phyloP scores from a whole-genome alignment of 2,888 invertebrate genomes.

The Morinoia aosen region DNA sequence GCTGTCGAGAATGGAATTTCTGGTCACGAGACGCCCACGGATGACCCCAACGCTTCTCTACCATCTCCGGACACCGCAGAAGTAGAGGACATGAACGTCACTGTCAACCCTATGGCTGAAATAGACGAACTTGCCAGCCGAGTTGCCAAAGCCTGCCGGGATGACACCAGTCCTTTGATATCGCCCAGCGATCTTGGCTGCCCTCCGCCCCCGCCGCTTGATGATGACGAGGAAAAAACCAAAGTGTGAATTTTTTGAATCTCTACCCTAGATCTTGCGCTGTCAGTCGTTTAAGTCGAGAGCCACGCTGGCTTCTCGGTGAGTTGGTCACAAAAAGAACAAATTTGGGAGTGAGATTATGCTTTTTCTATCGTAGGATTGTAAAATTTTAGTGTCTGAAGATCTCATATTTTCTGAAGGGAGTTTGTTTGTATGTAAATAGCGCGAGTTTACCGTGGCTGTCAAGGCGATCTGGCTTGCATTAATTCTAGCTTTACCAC shows the following conservation, averaged over 20 bases:
- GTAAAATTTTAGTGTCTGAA: background rate
- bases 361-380: background rate
- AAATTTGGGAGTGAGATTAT: background rate
- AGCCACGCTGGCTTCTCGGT: background rate
- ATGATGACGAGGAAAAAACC: slow-evolving; percentile 43
- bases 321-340: background rate
- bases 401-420: slow-evolving; percentile 12
- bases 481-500: background rate
- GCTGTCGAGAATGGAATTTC: slow-evolving; percentile 8
- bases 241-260: slow-evolving; percentile 33
- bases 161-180: slow-evolving; percentile 49
- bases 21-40: background rate
- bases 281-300: background rate
- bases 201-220: background rate
- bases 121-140: slow-evolving; percentile 55
- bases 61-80: background rate
- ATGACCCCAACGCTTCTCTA: background rate
- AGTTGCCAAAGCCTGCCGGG: slow-evolving; percentile 36
- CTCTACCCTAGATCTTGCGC: background rate
- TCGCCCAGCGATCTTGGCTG: background rate
- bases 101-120: slow-evolving; percentile 65
- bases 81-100: slow-evolving; percentile 61
- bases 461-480: background rate
- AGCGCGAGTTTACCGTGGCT: background rate
- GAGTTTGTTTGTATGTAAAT: background rate